phyloP scores from a whole-genome alignment of 2,797 vertebrate genomes.

The Halcyon badia region DNA sequence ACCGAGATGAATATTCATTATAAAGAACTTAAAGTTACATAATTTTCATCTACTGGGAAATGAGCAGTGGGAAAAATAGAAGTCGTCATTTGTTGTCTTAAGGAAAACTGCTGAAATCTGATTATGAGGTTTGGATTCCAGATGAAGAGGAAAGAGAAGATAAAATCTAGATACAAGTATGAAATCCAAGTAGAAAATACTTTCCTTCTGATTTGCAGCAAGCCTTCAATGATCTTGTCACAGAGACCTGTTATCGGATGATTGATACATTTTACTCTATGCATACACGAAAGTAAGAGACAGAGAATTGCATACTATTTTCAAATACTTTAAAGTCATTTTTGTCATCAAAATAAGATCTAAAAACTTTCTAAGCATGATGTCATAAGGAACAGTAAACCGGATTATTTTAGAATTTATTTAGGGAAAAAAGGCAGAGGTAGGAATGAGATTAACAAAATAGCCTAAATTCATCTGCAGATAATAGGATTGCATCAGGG shows the following conservation, averaged over 20 bases:
- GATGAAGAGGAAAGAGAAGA: not conserved
- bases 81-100: not conserved
- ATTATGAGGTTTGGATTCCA: not conserved
- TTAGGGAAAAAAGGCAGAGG: not conserved
- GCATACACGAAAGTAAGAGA: not conserved
- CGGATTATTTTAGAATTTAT: not conserved
- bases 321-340: not conserved
- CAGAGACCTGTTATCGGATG: not conserved
- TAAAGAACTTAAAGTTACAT: not conserved
- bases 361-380: not conserved
- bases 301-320: not conserved
- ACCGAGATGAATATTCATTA: not conserved
- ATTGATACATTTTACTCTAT: not conserved
- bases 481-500: not conserved
- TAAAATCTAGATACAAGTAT: not conserved
- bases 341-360: not conserved
- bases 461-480: not conserved
- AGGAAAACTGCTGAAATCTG: not conserved
- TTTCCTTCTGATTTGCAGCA: not conserved
- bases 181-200: not conserved
- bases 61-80: not conserved
- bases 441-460: constrained; percentile 1
- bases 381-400: not conserved
- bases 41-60: not conserved
- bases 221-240: not conserved